Evolutionary conservation across 1,140 invertebrate genomes (phyloP).

Genomic region (Saccostrea echinata): DNA sequence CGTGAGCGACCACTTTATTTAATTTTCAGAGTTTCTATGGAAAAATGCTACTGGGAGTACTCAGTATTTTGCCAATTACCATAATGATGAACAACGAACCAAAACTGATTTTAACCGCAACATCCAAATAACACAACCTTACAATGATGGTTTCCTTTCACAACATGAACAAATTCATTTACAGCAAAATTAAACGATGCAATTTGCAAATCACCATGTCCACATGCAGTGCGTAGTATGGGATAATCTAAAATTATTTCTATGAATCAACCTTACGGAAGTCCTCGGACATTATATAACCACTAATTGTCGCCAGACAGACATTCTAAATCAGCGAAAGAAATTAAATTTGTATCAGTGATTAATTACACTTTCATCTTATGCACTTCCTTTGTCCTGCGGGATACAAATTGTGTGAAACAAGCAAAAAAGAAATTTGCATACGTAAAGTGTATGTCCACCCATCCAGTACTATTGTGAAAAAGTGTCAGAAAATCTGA

Average conservation of each 20-base stretch:
- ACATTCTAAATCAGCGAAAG: background rate
- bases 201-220: background rate
- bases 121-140: background rate
- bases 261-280: background rate
- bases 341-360: background rate
- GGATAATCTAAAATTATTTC: background rate
- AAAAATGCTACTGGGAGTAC: too few relatives aligned
- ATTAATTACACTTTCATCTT: background rate
- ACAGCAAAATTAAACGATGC: too few relatives aligned
- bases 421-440: background rate
- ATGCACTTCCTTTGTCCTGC: background rate
- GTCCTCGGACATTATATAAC: conserved; percentile 3
- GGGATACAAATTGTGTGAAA: background rate
- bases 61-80: too few relatives aligned
- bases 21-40: too few relatives aligned
- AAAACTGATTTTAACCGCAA: too few relatives aligned
- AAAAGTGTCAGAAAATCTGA: background rate
- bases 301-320: background rate
- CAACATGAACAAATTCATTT: too few relatives aligned
- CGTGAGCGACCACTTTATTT: too few relatives aligned
- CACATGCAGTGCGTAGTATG: background rate
- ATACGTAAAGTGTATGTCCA: too few relatives aligned
- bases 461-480: background rate
- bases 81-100: too few relatives aligned
- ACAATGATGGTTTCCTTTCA: background rate